These are phyloP conservation scores for Pipistrellus nathusii DNA, from an alignment of 2,797 vertebrate species.

Conservation along the genomic window DNA sequence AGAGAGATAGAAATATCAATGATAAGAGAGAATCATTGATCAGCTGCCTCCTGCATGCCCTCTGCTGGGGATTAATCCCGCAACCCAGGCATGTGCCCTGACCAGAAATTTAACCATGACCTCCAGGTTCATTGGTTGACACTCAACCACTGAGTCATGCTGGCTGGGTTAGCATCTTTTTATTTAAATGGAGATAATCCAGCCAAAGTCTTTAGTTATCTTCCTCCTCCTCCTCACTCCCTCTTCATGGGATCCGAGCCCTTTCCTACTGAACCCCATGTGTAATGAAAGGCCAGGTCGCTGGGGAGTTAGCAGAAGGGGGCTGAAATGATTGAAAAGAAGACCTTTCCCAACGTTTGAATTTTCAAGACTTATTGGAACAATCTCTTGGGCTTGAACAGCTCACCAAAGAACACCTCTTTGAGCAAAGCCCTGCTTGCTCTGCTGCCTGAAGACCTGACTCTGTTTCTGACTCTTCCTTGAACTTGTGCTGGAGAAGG, in stretches of 20 bases:
- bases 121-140: too few species aligned
- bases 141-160: too few species aligned
- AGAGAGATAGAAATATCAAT: too few species aligned
- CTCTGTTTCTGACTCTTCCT: background rate
- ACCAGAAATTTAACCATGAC: too few species aligned
- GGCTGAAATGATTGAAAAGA: constrained; percentile 44
- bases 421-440: background rate
- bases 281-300: constrained; percentile 1
- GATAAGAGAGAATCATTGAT: too few species aligned
- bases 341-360: constrained; percentile 39
- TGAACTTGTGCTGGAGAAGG: background rate
- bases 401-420: background rate
- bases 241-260: background rate
- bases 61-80: too few species aligned
- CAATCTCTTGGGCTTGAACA: constrained; percentile 5
- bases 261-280: background rate
- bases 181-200: constrained; percentile 40
- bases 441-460: background rate
- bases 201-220: background rate
- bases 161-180: too few species aligned
- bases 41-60: too few species aligned
- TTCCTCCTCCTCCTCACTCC: constrained; percentile 17
- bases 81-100: too few species aligned
- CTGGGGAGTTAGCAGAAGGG: constrained; percentile 23
- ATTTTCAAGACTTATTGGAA: constrained; percentile 60